Evolutionary conservation across 2,888 invertebrate species (phyloP), one percentile per base, ranked within the genome.

Genomic region (Chrysomela aeneicollis): DNA sequence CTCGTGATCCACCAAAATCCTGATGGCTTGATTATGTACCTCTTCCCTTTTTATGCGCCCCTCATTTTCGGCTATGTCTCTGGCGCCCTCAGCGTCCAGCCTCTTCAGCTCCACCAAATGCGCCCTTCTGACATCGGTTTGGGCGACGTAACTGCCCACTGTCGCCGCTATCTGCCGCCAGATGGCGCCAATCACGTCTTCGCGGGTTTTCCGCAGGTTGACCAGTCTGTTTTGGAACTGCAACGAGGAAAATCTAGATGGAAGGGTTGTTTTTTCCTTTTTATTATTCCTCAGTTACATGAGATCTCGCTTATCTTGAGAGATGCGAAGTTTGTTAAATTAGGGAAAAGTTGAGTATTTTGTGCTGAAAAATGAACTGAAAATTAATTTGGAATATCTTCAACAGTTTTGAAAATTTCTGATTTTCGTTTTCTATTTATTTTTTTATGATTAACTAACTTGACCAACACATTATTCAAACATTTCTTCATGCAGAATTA

Each of bases 71-170:
- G 63, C 66, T 54, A 82, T 78, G 64, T 80, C 79, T 1, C 60
- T 68, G 49, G 77, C 76, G 72, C 78, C 78, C 67, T 81, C 79
- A 59, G 76, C 72, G 69, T 83, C 82, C 60, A 79, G 66, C 60
- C 76, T 68, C 60, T 74, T 75, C 70, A 82, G 69, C 68, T 82
- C 81, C 12, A 78, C 80, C 42, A 82, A 72, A 66, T 82, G 82
- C 17, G 79, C 74, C 19, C 83, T 75, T 66, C 76, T 75, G 18
- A 71, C 67, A 61, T 83, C 81, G 1, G 79, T 81, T 63, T 73
- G 72, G 37, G 74, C 69, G 37, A 82, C 76, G 69, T 82, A 79
- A 9, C 70, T 66, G 2, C 64, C 69, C 12, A 82, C 68, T 10
- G 77, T 69, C 59, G 69, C 61, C 5, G 77, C 75, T 57, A 82